Base-by-base conservation (phyloP, 2,113 vertebrate genomes). In the Onychostoma macrolepis region DNA sequence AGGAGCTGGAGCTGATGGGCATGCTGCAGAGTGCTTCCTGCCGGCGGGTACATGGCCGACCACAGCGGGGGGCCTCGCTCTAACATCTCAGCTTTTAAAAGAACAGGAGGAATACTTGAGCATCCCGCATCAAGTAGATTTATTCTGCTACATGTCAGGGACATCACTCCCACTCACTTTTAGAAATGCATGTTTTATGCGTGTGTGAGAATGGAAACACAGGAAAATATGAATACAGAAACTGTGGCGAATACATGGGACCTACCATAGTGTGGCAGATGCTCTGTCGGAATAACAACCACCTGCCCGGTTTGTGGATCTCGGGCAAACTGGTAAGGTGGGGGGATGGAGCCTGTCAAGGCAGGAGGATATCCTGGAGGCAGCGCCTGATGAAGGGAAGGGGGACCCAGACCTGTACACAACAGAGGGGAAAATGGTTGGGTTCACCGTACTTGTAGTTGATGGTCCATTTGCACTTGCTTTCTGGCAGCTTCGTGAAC, bases 1-100 rank as follows among this genome's bases (percentile, higher is more conserved):
- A 99, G 96, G 11, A 99, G 96, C 94, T 99, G 98, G 53, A 99
- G 96, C 94, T 99, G 98, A 92, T 98, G 97, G 0, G 98, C 98
- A 0, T 99, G 98, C 92, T 99, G 98, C 88, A 99, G 96, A 61
- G 97, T 95, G 93, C 95, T 95, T 88, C 97, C 93, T 74, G 96
- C 92, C 0, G 97, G 92, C 0, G 96, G 96, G 90, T 98, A 99
- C 90, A 99, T 93, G 0, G 97, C 94, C 0, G 98, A 95, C 98
- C 98, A 99, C 90, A 99, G 93, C 0, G 97, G 96, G 17, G 96
- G 96, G 0, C 96, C 96, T 6, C 97, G 96, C 82, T 99, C 98
- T 95, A 99, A 95, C 65, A 99, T 91, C 72, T 99, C 98, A 0
- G 97, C 96, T 94, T 94, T 36, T 87, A 71, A 91, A 85, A 24